Evolutionary conservation across 2,797 vertebrate species (phyloP), one percentile per base, ranked within the genome.

Genomic region (Arctocebus calabarensis): DNA sequence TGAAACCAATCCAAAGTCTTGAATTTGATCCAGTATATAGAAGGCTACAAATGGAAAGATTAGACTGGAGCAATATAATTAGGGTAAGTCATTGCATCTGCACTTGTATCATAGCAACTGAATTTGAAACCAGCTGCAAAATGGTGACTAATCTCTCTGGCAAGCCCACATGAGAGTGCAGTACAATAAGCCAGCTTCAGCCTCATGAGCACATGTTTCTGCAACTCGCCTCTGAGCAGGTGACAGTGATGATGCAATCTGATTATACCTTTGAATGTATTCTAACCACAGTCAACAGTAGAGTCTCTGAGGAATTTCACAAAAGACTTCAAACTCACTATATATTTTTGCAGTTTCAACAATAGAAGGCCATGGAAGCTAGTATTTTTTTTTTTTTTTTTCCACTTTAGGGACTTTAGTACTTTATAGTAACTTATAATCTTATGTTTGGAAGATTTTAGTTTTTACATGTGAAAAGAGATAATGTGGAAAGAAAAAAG

Each of bases 41-140:
- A 89, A 45, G 68, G 55, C 88, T 94, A 77, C 92, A 92, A 81
- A 86, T 93, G 95, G 93, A 92, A 92, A 97, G 96, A 95, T 95
- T 95, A 92, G 91, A 97, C 88, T 64, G 71, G 94, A 96, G 94
- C 92, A 45, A 43, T 94, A 52, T 96, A 97, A 97, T 97, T 96
- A 97, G 97, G 92, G 71, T 91, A 91, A 97, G 85, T 90, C 95
- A 94, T 83, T 91, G 94, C 97, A 92, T 97, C 96, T 97, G 96
- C 92, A 95, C 96, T 96, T 92, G 94, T 57, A 77, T 92, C 29
- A 1, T 86, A 91, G 96, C 96, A 81, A 94, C 95, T 92, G 96
- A 95, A 96, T 94, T 96, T 94, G 93, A 96, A 97, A 90, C 96
- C 96, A 97, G 96, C 97, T 97, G 96, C 96, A 96, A 94, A 96